Conservation (phyloP, 1,140 invertebrate species). For the Mamestra configurata region DNA sequence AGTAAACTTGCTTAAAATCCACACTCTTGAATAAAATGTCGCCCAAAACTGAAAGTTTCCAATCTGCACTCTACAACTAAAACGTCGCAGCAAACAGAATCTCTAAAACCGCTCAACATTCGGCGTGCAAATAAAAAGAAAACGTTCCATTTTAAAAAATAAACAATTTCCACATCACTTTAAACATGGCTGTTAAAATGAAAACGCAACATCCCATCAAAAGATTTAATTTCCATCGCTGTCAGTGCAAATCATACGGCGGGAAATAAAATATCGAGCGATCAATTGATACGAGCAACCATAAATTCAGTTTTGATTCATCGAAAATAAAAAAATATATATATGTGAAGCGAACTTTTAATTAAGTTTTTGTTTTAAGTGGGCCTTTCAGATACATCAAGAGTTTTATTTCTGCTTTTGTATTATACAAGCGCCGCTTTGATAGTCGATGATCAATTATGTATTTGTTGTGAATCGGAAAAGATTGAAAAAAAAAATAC, state of each 20-base stretch:
- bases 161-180: conserved; percentile 28
- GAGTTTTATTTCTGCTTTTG: neutral
- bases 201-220: conserved; percentile 42
- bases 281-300: conserved; percentile 30
- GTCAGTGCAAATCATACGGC: conserved; percentile 41
- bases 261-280: conserved; percentile 33
- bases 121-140: neutral
- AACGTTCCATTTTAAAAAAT: conserved; percentile 3
- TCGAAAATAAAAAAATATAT: conserved; percentile 20
- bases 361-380: conserved; percentile 20
- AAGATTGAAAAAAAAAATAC: no score
- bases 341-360: conserved; percentile 9
- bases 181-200: conserved; percentile 35
- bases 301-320: conserved; percentile 30
- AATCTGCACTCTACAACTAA: neutral
- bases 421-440: neutral
- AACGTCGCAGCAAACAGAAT: neutral
- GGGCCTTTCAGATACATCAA: neutral
- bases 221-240: conserved; percentile 46
- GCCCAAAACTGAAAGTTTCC: neutral
- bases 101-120: neutral
- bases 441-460: neutral
- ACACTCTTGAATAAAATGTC: neutral
- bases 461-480: neutral
- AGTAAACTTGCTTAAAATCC: neutral